Evolutionary conservation across 2,888 invertebrate species (phyloP).

Genomic region (Orthonevra nobilis): DNA sequence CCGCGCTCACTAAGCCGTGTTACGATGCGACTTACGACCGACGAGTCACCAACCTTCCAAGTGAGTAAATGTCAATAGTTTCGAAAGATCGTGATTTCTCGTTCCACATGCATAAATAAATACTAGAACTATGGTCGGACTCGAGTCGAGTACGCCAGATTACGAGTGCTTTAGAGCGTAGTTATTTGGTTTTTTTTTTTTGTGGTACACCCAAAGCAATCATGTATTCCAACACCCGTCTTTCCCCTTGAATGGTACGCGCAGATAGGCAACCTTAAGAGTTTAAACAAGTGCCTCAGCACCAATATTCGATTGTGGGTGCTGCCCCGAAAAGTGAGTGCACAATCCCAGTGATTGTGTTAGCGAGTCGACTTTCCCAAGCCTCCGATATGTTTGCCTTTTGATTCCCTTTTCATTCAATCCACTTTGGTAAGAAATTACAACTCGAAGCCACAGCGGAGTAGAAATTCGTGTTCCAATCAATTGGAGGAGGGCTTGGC

Average conservation of each 20-base stretch:
- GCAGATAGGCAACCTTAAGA: slow-evolving; percentile 14
- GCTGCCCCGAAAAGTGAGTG: slow-evolving; percentile 52
- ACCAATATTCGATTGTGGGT: slow-evolving; percentile 48
- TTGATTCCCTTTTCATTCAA: slow-evolving; percentile 58
- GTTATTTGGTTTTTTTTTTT: too few relatives aligned
- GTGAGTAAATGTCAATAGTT: slow-evolving; percentile 68
- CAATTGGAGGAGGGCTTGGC: slow-evolving; percentile 65
- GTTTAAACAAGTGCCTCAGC: slow-evolving; percentile 48
- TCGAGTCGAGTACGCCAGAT: background rate
- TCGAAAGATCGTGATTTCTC: slow-evolving; percentile 61
- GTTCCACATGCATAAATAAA: slow-evolving; percentile 52
- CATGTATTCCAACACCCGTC: slow-evolving; percentile 44
- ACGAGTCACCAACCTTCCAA: slow-evolving; percentile 52
- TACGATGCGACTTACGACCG: slow-evolving; percentile 7
- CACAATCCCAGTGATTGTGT: slow-evolving; percentile 45
- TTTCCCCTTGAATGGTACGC: slow-evolving; percentile 27
- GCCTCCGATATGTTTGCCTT: slow-evolving; percentile 32
- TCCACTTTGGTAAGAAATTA: slow-evolving; percentile 67
- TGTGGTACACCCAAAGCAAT: slow-evolving; percentile 49
- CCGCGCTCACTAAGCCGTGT: background rate
- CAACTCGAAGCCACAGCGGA: slow-evolving; percentile 35
- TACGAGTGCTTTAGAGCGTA: slow-evolving; percentile 12
- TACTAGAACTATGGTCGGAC: slow-evolving; percentile 25
- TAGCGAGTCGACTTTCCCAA: slow-evolving; percentile 16
- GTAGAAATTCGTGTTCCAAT: slow-evolving; percentile 68